Percentiles rank a stretch among this genome's conserved stretches.
phyloP scores from a whole-genome alignment of 2,888 invertebrate genomes.

The Mactromeris polynyma region DNA sequence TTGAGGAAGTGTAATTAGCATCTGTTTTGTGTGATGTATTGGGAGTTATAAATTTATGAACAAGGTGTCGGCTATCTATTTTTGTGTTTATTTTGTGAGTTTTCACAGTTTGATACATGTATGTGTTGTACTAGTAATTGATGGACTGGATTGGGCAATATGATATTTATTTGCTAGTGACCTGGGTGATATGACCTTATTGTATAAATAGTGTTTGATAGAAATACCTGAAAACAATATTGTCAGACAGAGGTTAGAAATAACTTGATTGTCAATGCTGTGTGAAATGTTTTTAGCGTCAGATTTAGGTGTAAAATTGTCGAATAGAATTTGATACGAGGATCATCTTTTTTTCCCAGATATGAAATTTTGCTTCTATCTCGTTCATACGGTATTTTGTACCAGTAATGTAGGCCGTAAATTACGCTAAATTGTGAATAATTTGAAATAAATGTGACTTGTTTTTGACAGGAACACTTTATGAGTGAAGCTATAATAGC shows the following conservation, averaged over 20 bases:
- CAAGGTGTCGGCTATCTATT: neutral
- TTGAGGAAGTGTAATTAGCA: neutral
- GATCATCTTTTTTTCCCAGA: neutral
- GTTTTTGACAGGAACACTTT: conserved; percentile 2
- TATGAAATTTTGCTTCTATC: neutral
- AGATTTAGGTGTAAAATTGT: neutral
- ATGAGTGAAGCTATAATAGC: neutral
- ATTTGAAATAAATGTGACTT: neutral
- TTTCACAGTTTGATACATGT: neutral
- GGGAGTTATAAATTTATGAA: neutral
- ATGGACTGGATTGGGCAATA: conserved; percentile 2
- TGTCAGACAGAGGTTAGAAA: too few species aligned
- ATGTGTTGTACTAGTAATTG: conserved; percentile 17
- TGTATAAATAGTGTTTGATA: neutral
- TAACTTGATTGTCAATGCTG: neutral
- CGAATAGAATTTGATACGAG: neutral
- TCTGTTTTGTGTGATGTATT: neutral
- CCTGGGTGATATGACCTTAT: conserved; percentile 20
- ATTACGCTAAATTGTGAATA: neutral
- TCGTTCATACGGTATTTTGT: neutral
- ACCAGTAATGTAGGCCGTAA: neutral
- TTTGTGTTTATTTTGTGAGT: neutral
- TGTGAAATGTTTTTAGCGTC: neutral
- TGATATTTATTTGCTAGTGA: conserved; percentile 43
- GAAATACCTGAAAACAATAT: neutral